phyloP scores from a whole-genome alignment of 2,888 invertebrate genomes.

The Sussaba pulchella region DNA sequence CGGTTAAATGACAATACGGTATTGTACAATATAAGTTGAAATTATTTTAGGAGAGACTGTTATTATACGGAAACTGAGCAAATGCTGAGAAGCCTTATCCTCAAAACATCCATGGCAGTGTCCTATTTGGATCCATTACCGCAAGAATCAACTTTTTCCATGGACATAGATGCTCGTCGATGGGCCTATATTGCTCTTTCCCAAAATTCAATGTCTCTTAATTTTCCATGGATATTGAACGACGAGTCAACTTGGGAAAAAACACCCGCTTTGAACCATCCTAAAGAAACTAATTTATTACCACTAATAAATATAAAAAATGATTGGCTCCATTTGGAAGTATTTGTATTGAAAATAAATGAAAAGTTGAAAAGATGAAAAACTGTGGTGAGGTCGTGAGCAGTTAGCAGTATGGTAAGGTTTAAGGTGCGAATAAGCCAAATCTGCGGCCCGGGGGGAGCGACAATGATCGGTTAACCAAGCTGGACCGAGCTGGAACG shows the following conservation, averaged over 20 bases:
- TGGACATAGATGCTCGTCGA: conserved; percentile 87
- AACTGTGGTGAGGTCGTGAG: too few relatives aligned
- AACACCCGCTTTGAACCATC: conserved; percentile 74
- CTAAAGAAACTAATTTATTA: background rate
- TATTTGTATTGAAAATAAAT: background rate
- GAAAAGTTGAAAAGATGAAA: background rate
- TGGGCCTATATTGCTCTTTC: conserved; percentile 86
- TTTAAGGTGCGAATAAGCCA: too few relatives aligned
- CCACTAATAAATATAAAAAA: conserved; percentile 8
- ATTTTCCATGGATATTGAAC: conserved; percentile 85
- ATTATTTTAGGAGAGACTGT: conserved; percentile 84
- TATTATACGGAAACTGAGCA: conserved; percentile 88
- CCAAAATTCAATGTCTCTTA: conserved; percentile 85
- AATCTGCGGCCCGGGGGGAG: too few relatives aligned
- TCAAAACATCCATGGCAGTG: conserved; percentile 86
- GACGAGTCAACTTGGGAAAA: conserved; percentile 61
- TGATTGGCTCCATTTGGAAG: conserved; percentile 3
- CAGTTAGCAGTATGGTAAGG: too few relatives aligned
- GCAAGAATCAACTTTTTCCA: conserved; percentile 86
- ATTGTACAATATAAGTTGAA: conserved; percentile 1
- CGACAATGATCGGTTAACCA: too few relatives aligned
- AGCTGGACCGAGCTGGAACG: too few relatives aligned
- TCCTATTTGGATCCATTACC: conserved; percentile 85
- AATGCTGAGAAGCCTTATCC: conserved; percentile 87
- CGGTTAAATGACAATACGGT: too few relatives aligned